A percentile compares a stretch with the other conserved stretches of the same genome.
These are phyloP conservation scores for Panopea generosa DNA, from an alignment of 2,888 invertebrate genomes.

Conservation along the genomic window DNA sequence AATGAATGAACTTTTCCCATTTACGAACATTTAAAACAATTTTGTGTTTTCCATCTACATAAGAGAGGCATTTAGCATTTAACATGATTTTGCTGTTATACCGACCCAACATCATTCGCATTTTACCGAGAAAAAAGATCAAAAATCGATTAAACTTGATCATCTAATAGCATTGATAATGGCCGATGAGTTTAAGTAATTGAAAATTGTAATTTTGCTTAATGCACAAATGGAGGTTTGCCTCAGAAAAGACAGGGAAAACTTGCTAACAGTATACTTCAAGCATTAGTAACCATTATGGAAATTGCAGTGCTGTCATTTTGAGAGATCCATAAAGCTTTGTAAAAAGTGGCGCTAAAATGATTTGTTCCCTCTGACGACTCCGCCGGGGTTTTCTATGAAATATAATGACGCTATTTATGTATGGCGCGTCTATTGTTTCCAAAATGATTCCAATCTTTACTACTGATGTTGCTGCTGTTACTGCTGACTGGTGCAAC, in stretches of 20 bases:
- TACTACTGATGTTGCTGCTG: too few species aligned
- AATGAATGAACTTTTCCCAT: constrained; percentile 34
- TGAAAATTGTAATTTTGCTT: constrained; percentile 75
- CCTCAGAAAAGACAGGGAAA: constrained; percentile 47
- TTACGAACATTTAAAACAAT: constrained; percentile 67
- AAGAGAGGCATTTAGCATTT: constrained; percentile 73
- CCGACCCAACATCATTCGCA: constrained; percentile 66
- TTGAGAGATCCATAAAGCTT: constrained; percentile 24
- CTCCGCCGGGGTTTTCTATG: neutral
- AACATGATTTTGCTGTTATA: constrained; percentile 76
- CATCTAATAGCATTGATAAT: constrained; percentile 75
- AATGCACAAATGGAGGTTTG: constrained; percentile 72
- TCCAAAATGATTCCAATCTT: too few species aligned
- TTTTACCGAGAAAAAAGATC: constrained; percentile 75
- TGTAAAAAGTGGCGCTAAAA: constrained; percentile 38
- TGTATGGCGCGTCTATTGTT: neutral
- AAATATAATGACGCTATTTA: neutral
- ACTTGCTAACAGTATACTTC: constrained; percentile 55
- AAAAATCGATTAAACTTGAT: constrained; percentile 76
- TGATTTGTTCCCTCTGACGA: constrained; percentile 21
- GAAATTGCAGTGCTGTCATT: constrained; percentile 51
- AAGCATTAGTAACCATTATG: constrained; percentile 55
- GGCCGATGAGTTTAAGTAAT: constrained; percentile 74
- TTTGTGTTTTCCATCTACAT: constrained; percentile 65
- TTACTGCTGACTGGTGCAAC: too few species aligned